These are phyloP conservation scores for Camponotus vicinus DNA, from an alignment of 1,140 invertebrate species.

Conservation along the genomic window DNA sequence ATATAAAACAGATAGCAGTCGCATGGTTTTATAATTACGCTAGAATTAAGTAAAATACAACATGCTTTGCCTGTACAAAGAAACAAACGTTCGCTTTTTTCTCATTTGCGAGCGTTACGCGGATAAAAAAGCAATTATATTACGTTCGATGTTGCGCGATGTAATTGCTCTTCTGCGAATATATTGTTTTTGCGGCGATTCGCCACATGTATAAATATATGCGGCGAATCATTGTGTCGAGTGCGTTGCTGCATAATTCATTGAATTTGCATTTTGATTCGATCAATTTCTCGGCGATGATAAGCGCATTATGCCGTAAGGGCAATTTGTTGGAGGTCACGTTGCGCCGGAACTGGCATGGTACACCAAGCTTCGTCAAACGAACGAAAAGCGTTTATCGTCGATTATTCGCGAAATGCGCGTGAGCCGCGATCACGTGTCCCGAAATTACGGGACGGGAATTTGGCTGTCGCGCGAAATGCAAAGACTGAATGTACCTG, in stretches of 20 bases:
- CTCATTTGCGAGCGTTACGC: not conserved
- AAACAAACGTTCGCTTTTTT: not conserved
- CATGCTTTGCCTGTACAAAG: not conserved
- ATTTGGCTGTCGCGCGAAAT: constrained; percentile 26
- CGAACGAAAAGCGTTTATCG: constrained; percentile 55
- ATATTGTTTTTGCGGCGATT: constrained; percentile 8
- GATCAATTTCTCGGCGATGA: constrained; percentile 55
- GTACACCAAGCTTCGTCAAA: constrained; percentile 21
- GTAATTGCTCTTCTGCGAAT: constrained; percentile 35
- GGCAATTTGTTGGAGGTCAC: constrained; percentile 40
- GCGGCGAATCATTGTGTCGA: constrained; percentile 11
- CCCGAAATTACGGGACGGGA: constrained; percentile 31
- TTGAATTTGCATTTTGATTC: constrained; percentile 65
- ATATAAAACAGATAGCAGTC: too few relatives aligned
- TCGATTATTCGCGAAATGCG: constrained; percentile 43
- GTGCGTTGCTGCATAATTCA: constrained; percentile 54
- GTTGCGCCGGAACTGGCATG: not conserved
- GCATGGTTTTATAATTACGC: not conserved
- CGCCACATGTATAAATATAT: constrained; percentile 40
- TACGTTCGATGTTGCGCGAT: constrained; percentile 3
- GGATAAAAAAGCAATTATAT: constrained; percentile 36
- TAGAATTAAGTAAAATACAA: not conserved
- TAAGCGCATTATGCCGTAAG: constrained; percentile 59
- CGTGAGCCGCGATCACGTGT: not conserved
- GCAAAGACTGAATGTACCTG: constrained; percentile 36